These are phyloP conservation scores for Altica lythri DNA, from an alignment of 2,888 invertebrate genomes.

Conservation along the genomic window DNA sequence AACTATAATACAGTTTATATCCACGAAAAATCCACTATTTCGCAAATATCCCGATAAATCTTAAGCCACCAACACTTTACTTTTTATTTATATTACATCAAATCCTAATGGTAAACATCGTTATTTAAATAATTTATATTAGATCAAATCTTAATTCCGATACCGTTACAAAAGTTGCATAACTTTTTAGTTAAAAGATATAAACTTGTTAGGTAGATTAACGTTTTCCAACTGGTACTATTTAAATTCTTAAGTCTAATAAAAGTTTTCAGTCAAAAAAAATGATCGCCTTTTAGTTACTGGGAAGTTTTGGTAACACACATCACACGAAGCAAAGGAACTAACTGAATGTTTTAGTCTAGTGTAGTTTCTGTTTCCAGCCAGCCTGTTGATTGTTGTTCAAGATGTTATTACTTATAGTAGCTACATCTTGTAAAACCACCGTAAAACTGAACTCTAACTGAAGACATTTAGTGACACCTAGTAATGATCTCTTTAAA, in stretches of 20 bases:
- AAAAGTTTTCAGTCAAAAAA: slow-evolving; percentile 28
- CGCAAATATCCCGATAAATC: slow-evolving; percentile 23
- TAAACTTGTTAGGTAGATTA: slow-evolving; percentile 1
- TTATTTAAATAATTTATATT: slow-evolving; percentile 29
- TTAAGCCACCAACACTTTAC: slow-evolving; percentile 25
- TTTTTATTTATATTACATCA: no score
- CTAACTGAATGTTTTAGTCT: slow-evolving; percentile 25
- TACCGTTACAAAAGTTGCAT: slow-evolving; percentile 12
- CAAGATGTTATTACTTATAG: slow-evolving; percentile 29
- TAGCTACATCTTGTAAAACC: slow-evolving; percentile 37
- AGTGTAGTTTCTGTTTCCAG: slow-evolving; percentile 28
- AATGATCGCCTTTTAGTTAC: slow-evolving; percentile 21
- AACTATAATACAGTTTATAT: no score
- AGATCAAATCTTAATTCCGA: slow-evolving; percentile 8
- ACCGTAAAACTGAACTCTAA: no score
- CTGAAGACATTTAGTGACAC: no score
- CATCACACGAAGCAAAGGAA: slow-evolving; percentile 27
- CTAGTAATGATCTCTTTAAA: no score
- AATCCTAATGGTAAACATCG: slow-evolving; percentile 28
- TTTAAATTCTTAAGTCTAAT: no score
- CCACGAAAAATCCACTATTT: no score
- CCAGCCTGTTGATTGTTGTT: slow-evolving; percentile 41
- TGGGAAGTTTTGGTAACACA: slow-evolving; percentile 22
- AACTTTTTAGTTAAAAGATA: slow-evolving; percentile 12
- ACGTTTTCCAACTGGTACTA: slow-evolving; percentile 14